Conservation (phyloP, 2,888 invertebrate species). For the Rotaria magnacalcarata region DNA sequence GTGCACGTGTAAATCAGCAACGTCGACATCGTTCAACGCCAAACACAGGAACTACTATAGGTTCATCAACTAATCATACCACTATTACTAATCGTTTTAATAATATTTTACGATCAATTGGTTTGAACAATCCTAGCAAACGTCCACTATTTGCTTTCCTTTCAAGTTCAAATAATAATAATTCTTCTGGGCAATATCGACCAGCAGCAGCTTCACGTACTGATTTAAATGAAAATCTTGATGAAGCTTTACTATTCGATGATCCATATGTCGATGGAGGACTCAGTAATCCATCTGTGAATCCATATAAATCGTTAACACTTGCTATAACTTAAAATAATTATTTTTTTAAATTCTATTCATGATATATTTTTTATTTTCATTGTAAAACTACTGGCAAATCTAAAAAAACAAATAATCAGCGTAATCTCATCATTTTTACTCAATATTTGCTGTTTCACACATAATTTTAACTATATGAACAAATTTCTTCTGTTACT, state of each 20-base stretch:
- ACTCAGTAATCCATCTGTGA: background rate
- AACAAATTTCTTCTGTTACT: too few relatives aligned
- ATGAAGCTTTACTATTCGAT: conserved; percentile 16
- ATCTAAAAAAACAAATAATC: too few relatives aligned
- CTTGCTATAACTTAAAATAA: background rate
- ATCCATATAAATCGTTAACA: background rate
- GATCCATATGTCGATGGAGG: background rate
- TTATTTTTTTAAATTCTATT: background rate
- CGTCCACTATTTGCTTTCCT: background rate
- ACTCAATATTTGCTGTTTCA: too few relatives aligned
- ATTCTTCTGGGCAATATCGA: background rate
- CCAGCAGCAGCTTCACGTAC: background rate
- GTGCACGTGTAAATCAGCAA: background rate
- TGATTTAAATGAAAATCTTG: conserved; percentile 2
- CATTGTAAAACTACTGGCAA: too few relatives aligned
- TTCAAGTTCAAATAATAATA: background rate
- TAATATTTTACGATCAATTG: background rate
- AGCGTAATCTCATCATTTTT: too few relatives aligned
- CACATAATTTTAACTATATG: too few relatives aligned
- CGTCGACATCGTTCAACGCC: background rate
- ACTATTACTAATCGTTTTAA: background rate
- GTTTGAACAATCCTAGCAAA: background rate
- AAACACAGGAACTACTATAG: background rate
- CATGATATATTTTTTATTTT: background rate
- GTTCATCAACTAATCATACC: background rate